These are phyloP conservation scores for Sesamia inferens DNA, from an alignment of 2,888 invertebrate genomes.

Conservation along the genomic window DNA sequence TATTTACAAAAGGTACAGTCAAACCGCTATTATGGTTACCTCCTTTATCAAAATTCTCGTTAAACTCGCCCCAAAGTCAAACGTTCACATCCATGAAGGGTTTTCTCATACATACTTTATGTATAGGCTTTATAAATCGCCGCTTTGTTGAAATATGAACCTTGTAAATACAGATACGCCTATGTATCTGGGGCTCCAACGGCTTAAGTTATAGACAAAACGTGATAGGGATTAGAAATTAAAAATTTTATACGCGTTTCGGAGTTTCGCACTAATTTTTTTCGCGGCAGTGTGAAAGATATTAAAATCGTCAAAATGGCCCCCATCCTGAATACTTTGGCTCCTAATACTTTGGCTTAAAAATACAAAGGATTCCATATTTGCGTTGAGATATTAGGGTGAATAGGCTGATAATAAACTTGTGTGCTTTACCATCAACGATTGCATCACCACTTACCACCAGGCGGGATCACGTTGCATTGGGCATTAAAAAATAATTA, in stretches of 20 bases:
- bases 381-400: too few species aligned
- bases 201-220: constrained; percentile 18
- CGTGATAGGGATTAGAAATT: constrained; percentile 20
- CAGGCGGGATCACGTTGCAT: too few species aligned
- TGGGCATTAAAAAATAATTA: too few species aligned
- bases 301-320: too few species aligned
- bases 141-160: constrained; percentile 27
- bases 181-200: constrained; percentile 1
- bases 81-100: constrained; percentile 4
- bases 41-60: constrained; percentile 26
- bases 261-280: not conserved
- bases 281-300: not conserved
- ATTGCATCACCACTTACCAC: too few species aligned
- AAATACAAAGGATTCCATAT: too few species aligned
- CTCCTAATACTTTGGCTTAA: too few species aligned
- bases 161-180: constrained; percentile 19
- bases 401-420: too few species aligned
- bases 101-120: constrained; percentile 28
- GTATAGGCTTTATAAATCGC: not conserved
- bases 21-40: constrained; percentile 5
- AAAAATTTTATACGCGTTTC: not conserved
- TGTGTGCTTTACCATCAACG: too few species aligned
- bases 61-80: not conserved
- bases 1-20: constrained; percentile 19
- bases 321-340: too few species aligned